Percentiles rank a stretch among this genome's conserved stretches.
Conservation (phyloP, 2,113 vertebrate genomes). For the Scortum barcoo region DNA sequence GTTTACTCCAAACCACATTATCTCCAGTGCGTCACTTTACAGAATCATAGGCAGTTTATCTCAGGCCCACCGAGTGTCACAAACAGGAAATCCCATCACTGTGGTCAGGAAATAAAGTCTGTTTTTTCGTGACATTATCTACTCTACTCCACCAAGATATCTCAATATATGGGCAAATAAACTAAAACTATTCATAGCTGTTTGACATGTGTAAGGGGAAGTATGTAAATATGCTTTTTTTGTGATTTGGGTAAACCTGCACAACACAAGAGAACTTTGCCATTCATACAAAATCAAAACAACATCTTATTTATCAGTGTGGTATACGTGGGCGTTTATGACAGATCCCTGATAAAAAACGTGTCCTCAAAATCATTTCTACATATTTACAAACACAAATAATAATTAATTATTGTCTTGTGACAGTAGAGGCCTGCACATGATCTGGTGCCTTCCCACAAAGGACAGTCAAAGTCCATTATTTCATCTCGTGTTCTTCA, state of each 20-base stretch:
- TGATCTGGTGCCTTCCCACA: slow-evolving; percentile 60
- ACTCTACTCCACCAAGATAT: too few species aligned
- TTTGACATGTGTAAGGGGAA: not conserved
- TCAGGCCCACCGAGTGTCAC: not conserved
- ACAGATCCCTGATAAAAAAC: slow-evolving; percentile 65
- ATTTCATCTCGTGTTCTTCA: slow-evolving; percentile 32
- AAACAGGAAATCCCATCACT: slow-evolving; percentile 34
- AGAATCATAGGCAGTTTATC: slow-evolving; percentile 23
- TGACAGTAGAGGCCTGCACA: slow-evolving; percentile 84
- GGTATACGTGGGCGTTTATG: slow-evolving; percentile 20
- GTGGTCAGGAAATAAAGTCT: slow-evolving; percentile 15
- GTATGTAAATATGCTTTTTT: not conserved
- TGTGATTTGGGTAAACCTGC: slow-evolving; percentile 16
- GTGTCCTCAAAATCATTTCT: slow-evolving; percentile 70
- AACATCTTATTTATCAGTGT: slow-evolving; percentile 32
- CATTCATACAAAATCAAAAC: slow-evolving; percentile 39
- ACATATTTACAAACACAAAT: slow-evolving; percentile 83
- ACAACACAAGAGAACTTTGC: slow-evolving; percentile 37
- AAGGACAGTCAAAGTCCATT: slow-evolving; percentile 42
- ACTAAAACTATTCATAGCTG: slow-evolving; percentile 12
- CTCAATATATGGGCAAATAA: slow-evolving; percentile 6
- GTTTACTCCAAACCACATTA: slow-evolving; percentile 42
- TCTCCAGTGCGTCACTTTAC: slow-evolving; percentile 1
- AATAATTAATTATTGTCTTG: slow-evolving; percentile 69
- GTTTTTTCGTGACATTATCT: not conserved